Percentiles rank a stretch among this genome's conserved stretches.
Evolutionary conservation across 2,888 invertebrate genomes (phyloP).

Genomic region (Orchesellides sinensis): DNA sequence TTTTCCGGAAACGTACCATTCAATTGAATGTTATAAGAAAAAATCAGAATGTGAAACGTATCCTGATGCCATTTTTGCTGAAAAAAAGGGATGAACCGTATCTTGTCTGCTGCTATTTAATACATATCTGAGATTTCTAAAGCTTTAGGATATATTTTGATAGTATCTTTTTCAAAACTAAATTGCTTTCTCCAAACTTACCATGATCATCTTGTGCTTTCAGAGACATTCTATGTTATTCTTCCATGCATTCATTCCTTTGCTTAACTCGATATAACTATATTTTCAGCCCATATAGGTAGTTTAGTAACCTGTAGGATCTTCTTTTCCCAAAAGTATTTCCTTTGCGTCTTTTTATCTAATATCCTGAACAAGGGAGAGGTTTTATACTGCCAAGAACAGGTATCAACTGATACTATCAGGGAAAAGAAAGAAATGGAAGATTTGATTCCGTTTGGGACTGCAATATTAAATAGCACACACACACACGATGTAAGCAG

Average conservation of each 20-base stretch:
- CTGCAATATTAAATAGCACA: no score
- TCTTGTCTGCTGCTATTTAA: neutral
- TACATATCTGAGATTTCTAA: no score
- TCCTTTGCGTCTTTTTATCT: constrained; percentile 37
- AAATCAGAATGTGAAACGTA: constrained; percentile 29
- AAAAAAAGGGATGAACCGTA: constrained; percentile 26
- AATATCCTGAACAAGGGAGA: no score
- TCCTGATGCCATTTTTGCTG: constrained; percentile 22
- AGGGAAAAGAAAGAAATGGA: constrained; percentile 26
- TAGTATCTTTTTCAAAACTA: constrained; percentile 3
- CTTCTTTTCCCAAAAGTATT: constrained; percentile 32
- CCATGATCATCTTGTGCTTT: neutral
- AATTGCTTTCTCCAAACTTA: neutral
- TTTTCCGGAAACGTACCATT: constrained; percentile 66
- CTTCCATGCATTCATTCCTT: no score
- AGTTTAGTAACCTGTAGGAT: neutral
- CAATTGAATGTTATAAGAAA: constrained; percentile 54
- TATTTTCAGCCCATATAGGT: no score
- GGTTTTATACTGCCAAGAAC: neutral
- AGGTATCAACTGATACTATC: constrained; percentile 42
- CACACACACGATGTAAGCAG: constrained; percentile 5
- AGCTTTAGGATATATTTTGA: neutral
- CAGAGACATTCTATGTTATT: no score
- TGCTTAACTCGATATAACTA: no score
- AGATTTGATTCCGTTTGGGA: constrained; percentile 51